phyloP scores from a whole-genome alignment of 2,113 vertebrate species.

The Falco punctatus region DNA sequence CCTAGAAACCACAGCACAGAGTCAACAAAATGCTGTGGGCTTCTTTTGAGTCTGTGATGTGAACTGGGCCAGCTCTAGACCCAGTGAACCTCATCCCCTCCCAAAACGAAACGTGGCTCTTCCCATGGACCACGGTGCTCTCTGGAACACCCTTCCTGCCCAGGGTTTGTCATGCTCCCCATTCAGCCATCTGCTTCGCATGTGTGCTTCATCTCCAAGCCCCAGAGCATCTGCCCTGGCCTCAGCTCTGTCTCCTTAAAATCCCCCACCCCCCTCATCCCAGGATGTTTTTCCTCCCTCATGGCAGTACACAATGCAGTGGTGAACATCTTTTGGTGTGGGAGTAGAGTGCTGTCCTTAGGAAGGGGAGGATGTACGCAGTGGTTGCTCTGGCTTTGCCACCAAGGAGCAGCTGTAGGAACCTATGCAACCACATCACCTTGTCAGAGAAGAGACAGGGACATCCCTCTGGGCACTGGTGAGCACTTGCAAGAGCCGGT shows the following conservation, averaged over 20 bases:
- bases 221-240: background rate
- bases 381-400: background rate
- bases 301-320: background rate
- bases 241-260: background rate
- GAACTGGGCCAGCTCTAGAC: background rate
- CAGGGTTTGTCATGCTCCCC: background rate
- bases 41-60: background rate
- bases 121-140: fast-evolving
- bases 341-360: background rate
- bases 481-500: fast-evolving
- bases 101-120: fast-evolving
- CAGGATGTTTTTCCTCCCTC: background rate
- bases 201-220: background rate
- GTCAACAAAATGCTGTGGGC: background rate
- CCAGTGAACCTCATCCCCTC: background rate
- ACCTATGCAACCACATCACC: background rate
- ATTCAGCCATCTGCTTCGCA: background rate
- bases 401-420: fast-evolving
- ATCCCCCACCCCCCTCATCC: background rate
- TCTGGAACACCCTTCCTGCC: background rate
- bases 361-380: fast-evolving
- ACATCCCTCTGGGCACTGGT: background rate
- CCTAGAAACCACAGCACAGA: background rate
- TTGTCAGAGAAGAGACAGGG: background rate
- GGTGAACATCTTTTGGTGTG: background rate